These are phyloP conservation scores for Antheraea assamensis DNA, from an alignment of 2,888 invertebrate genomes.

Conservation along the genomic window DNA sequence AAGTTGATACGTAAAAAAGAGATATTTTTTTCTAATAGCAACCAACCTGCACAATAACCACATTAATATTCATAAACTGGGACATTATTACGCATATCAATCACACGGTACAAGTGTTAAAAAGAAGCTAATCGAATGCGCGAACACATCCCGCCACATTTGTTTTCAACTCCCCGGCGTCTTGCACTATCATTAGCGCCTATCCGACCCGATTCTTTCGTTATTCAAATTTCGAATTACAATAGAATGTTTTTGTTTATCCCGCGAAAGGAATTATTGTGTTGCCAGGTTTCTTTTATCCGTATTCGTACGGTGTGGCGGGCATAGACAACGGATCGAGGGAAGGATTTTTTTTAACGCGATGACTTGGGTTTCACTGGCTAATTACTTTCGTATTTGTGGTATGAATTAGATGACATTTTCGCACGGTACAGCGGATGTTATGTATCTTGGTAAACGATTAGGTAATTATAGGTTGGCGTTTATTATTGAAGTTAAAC, in stretches of 20 bases:
- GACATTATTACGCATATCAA: slow-evolving; percentile 79
- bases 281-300: slow-evolving; percentile 15
- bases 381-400: slow-evolving; percentile 69
- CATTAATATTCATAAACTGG: slow-evolving; percentile 74
- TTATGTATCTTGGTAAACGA: slow-evolving; percentile 54
- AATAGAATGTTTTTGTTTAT: slow-evolving; percentile 78
- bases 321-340: slow-evolving; percentile 44
- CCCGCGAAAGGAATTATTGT: slow-evolving; percentile 52
- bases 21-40: slow-evolving; percentile 35
- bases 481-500: too few relatives aligned
- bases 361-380: slow-evolving; percentile 35
- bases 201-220: slow-evolving; percentile 53
- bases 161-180: slow-evolving; percentile 51
- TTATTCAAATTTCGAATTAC: slow-evolving; percentile 68
- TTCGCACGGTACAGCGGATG: slow-evolving; percentile 66
- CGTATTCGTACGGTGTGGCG: slow-evolving; percentile 37
- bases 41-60: slow-evolving; percentile 62
- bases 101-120: slow-evolving; percentile 70
- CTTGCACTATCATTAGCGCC: slow-evolving; percentile 74
- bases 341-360: slow-evolving; percentile 40
- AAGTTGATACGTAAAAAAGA: slow-evolving; percentile 43
- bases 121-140: slow-evolving; percentile 73
- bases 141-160: slow-evolving; percentile 68
- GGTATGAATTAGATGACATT: slow-evolving; percentile 54
- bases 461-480: slow-evolving; percentile 58